phyloP scores from a whole-genome alignment of 1,140 invertebrate genomes.

The Mesaphorura yosii region DNA sequence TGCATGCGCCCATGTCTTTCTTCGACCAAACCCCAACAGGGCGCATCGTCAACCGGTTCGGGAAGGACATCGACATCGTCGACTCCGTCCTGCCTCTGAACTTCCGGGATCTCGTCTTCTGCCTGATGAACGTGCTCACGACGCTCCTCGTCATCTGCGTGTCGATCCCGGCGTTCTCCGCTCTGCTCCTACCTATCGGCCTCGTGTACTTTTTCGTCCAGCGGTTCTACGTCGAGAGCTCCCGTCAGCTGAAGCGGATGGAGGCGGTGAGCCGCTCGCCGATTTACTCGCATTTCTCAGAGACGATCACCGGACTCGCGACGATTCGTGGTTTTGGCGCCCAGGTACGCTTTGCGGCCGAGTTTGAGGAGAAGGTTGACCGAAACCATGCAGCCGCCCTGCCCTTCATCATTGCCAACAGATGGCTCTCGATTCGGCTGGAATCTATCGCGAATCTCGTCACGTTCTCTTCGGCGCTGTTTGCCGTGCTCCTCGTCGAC shows the following conservation, averaged over 20 bases:
- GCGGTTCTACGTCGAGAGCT: constrained; percentile 48
- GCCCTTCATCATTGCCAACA: constrained; percentile 35
- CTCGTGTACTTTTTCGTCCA: constrained; percentile 47
- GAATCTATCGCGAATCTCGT: constrained; percentile 88
- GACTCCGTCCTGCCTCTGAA: no score
- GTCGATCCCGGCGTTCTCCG: constrained; percentile 43
- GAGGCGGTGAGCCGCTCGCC: constrained; percentile 50
- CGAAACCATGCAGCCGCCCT: constrained; percentile 36
- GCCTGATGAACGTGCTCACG: constrained; percentile 38
- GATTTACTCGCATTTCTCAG: constrained; percentile 53
- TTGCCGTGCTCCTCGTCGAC: constrained; percentile 38
- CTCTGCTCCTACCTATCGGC: constrained; percentile 43
- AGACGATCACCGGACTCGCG: constrained; percentile 38
- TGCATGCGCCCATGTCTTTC: no score
- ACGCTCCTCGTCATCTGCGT: constrained; percentile 44
- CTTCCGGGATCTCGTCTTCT: no score
- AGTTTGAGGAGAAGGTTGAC: constrained; percentile 36
- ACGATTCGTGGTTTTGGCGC: constrained; percentile 31
- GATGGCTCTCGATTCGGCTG: constrained; percentile 51
- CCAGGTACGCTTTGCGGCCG: constrained; percentile 31
- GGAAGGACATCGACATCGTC: no score
- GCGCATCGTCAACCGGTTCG: no score
- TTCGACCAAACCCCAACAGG: no score
- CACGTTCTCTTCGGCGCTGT: constrained; percentile 72
- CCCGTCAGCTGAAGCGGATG: constrained; percentile 49